Evolutionary conservation across 2,797 vertebrate species (phyloP).

Genomic region (Natrix natrix): DNA sequence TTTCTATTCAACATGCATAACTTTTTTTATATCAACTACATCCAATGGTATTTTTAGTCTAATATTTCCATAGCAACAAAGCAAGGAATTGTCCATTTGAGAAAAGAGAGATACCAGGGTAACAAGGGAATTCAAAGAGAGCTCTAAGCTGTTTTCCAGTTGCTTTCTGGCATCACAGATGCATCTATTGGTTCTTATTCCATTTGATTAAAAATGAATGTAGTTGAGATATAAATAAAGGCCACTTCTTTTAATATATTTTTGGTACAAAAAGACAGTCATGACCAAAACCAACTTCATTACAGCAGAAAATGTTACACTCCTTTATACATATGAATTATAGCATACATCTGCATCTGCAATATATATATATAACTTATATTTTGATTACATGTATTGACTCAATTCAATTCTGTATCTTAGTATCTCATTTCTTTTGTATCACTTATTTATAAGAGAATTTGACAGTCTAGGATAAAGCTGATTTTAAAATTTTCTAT

Average conservation of each 20-base stretch:
- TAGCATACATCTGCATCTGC: neutral
- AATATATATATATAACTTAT: neutral
- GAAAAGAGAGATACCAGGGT: conserved; percentile 25
- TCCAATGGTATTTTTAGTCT: conserved; percentile 48
- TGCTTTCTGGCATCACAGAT: neutral
- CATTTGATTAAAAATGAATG: conserved; percentile 36
- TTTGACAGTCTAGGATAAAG: neutral
- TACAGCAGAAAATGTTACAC: neutral
- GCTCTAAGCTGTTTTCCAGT: conserved; percentile 18
- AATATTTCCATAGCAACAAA: conserved; percentile 57
- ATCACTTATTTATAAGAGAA: neutral
- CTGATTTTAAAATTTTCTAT: neutral
- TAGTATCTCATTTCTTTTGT: neutral
- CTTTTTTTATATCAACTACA: conserved; percentile 16
- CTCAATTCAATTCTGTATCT: neutral
- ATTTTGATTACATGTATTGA: neutral
- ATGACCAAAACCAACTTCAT: neutral
- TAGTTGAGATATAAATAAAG: conserved; percentile 26
- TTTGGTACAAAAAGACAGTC: neutral
- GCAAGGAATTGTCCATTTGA: conserved; percentile 45
- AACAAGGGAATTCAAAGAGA: conserved; percentile 31
- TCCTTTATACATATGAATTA: neutral
- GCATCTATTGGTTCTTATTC: conserved; percentile 22
- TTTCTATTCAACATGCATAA: conserved; percentile 21
- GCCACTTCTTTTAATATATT: neutral